Base-by-base conservation (phyloP, 2,797 vertebrate genomes). In the Amblyopsis hoosieri region DNA sequence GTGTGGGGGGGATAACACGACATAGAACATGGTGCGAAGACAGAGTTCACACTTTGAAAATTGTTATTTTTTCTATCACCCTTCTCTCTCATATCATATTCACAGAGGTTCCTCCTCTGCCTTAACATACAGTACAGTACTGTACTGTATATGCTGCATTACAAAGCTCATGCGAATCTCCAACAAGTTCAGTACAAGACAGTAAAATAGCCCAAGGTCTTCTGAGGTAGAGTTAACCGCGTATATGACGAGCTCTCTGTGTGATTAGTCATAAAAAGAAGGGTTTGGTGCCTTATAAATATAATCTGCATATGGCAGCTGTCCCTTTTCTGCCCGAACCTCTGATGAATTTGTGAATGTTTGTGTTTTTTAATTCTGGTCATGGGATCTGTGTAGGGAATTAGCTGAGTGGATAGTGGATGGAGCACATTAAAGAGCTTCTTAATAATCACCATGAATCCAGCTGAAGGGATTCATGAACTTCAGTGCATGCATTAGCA, bases 31-130 rank as follows among this genome's bases (percentile, higher is more conserved):
- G 60, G 79, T 49, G 57, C 57, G 9, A 12, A 71, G 74, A 66
- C 55, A 50, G 56, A 78, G 71, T 76, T 88, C 76, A 64, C 42
- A 31, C 45, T 54, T 8, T 14, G 37, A 42, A 42, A 9, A 42
- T 7, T 7, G 37, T 42, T 9, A 42, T 37, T 37, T 37, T 53
- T 7, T 8, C 3, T 11, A 12, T 11, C 0, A 29, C 14, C 49
- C 1, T 15, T 15, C 19, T 9, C 2, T 11, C n/a, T 23, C 23
- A 7, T 19, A 70, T 57, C 58, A 66, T 65, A 75, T 56, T 66
- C 50, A 72, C 64, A 80, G 76, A 60, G 76, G 74, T 79, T 67
- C 66, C 29, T 67, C 70, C 63, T 15, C 62, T 54, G 54, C 62
- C 55, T 62, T 69, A 17, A 23, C 23, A 23, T 23, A 23, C 23